phyloP scores from a whole-genome alignment of 2,113 vertebrate species.

The Lonchura striata region DNA sequence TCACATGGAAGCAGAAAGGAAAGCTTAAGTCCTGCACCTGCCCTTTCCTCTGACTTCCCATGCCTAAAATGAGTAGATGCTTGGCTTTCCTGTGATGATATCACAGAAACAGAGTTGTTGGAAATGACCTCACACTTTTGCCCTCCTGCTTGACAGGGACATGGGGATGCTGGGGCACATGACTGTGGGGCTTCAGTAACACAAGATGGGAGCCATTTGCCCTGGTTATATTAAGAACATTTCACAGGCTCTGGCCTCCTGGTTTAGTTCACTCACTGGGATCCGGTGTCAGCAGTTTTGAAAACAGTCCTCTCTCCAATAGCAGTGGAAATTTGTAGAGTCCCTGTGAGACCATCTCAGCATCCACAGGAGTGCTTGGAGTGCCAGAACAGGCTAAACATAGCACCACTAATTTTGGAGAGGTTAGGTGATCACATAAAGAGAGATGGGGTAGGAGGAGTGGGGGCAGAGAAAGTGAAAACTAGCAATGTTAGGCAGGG shows the following conservation, averaged over 20 bases:
- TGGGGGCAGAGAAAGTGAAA: background rate
- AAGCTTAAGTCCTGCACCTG: background rate
- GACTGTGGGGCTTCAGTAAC: conserved; percentile 35
- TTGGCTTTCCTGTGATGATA: background rate
- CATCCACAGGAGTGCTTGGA: background rate
- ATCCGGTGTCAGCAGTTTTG: conserved; percentile 61
- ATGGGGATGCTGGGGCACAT: background rate
- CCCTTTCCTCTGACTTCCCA: conserved; percentile 24
- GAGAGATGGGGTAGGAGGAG: background rate
- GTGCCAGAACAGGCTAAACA: conserved; percentile 44
- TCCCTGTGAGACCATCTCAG: background rate
- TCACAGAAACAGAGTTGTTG: conserved; percentile 1
- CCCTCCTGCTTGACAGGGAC: conserved; percentile 1
- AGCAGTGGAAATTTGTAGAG: conserved; percentile 38
- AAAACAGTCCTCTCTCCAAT: conserved; percentile 38
- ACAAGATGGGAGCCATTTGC: conserved; percentile 53
- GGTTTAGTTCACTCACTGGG: conserved; percentile 24
- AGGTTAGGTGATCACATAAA: background rate
- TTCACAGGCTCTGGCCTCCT: conserved; percentile 30
- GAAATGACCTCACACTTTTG: conserved; percentile 30
- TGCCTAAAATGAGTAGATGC: background rate
- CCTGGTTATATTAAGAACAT: conserved; percentile 59
- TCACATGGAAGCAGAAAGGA: conserved; percentile 35
- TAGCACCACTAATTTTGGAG: conserved; percentile 55
- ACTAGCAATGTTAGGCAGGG: background rate